Evolutionary conservation across 2,888 invertebrate species (phyloP), one percentile per base, ranked within the genome.

Genomic region (Gastracanthus pulcherrimus): DNA sequence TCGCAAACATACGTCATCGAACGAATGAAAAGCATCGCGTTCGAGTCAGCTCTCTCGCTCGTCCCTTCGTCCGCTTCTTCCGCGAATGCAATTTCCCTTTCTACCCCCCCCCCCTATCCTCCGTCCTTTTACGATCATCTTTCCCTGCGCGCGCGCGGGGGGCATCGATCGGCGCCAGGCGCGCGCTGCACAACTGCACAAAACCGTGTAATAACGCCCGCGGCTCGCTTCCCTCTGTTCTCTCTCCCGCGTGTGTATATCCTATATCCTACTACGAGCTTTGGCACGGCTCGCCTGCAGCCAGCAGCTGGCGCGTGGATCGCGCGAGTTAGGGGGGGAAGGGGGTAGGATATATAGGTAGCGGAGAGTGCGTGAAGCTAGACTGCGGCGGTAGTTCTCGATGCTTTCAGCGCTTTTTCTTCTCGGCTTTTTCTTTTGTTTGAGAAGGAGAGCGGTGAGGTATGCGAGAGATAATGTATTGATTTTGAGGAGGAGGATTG

Each of bases 11-110:
- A 67, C n/a, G 31, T 29, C 69, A 29, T 41, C 41, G n/a, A n/a
- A n/a, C n/a, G n/a, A n/a, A n/a, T n/a, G n/a, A n/a, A n/a, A n/a
- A n/a, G n/a, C n/a, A n/a, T n/a, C n/a, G n/a, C n/a, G n/a, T n/a
- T n/a, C n/a, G n/a, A n/a, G n/a, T n/a, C n/a, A 71, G 71, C 55
- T 26, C 31, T 45, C n/a, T 6, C 31, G 29, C 45, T 1, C n/a
- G 64, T 1, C 6, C 11, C 11, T 3, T 34, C 6, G 31, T 66
- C 31, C 26, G 41, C 34, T 70, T 55, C 16, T 67, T 75, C 74
- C 69, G 58, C 75, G 74, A 66, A 66, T 36, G 41, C 72, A 80
- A 80, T 74, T 76, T 67, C 38, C 75, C 55, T 55, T 55, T n/a
- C n/a, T n/a, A n/a, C n/a, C n/a, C n/a, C 19, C 7, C 69, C 5